Percentiles rank a stretch among this genome's conserved stretches.
phyloP scores from a whole-genome alignment of 2,797 vertebrate species.

The Oophaga sylvatica region DNA sequence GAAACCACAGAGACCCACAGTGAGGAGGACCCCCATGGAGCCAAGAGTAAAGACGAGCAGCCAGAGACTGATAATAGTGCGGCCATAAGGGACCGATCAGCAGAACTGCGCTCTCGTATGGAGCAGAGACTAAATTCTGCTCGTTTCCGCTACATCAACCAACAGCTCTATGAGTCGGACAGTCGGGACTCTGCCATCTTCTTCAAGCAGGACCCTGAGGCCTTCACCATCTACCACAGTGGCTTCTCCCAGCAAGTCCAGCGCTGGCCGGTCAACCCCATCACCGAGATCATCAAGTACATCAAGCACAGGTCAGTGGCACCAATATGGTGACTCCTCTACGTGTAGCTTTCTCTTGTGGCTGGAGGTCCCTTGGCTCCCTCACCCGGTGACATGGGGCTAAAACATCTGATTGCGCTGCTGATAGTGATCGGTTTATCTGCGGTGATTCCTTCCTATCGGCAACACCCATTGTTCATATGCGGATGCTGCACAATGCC shows the following conservation, averaged over 20 bases:
- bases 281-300: slow-evolving; percentile 81
- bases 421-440: too few species aligned
- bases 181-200: slow-evolving; percentile 82
- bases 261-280: slow-evolving; percentile 87
- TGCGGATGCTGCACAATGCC: too few species aligned
- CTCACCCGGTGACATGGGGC: too few species aligned
- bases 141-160: slow-evolving; percentile 90
- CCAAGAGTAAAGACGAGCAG: neutral
- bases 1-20: neutral
- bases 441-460: too few species aligned
- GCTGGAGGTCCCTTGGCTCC: too few species aligned
- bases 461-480: too few species aligned
- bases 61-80: too few species aligned
- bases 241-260: slow-evolving; percentile 87
- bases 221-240: slow-evolving; percentile 85
- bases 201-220: slow-evolving; percentile 83
- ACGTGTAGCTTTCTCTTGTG: too few species aligned
- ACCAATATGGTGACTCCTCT: neutral
- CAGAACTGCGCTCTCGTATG: slow-evolving; percentile 81
- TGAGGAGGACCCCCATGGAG: neutral
- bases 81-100: slow-evolving; percentile 37
- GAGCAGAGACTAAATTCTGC: slow-evolving; percentile 82
- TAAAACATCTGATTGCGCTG: too few species aligned
- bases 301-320: slow-evolving; percentile 78
- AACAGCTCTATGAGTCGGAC: slow-evolving; percentile 82